Percentiles rank a stretch among this genome's conserved stretches.
phyloP scores from a whole-genome alignment of 2,113 vertebrate genomes.

The Catharus fuscescens region DNA sequence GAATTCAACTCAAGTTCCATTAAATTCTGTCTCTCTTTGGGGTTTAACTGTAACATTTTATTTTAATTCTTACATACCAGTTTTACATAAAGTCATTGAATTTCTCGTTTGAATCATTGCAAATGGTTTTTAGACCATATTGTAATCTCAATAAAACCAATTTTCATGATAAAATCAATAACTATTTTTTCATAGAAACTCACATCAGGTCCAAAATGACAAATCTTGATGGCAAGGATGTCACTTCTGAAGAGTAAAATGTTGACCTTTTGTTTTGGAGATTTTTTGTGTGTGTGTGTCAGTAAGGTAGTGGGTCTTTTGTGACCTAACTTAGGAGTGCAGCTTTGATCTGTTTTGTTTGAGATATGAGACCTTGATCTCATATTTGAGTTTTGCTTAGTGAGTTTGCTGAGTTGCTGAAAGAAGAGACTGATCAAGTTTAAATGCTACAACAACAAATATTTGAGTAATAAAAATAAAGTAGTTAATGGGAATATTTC shows the following conservation, averaged over 20 bases:
- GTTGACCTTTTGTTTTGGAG: not conserved
- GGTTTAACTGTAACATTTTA: not conserved
- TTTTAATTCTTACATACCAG: not conserved
- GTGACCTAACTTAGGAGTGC: not conserved
- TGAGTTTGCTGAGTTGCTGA: not conserved
- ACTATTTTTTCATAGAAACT: not conserved
- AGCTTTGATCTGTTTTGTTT: not conserved
- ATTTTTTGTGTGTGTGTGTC: not conserved
- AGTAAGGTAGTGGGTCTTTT: not conserved
- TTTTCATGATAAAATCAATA: not conserved
- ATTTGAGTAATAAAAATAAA: not conserved
- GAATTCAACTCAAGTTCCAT: not conserved
- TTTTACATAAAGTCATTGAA: not conserved
- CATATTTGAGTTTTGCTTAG: not conserved
- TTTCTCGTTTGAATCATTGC: not conserved
- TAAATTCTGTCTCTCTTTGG: not conserved
- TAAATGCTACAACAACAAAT: not conserved
- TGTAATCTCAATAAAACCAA: not conserved
- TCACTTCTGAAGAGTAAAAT: not conserved
- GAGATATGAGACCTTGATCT: not conserved
- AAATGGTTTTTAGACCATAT: not conserved
- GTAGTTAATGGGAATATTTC: not conserved
- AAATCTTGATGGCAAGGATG: not conserved
- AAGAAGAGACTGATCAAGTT: not conserved
- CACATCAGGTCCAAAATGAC: not conserved